phyloP scores from a whole-genome alignment of 2,797 vertebrate genomes.

The Antennarius maculatus region DNA sequence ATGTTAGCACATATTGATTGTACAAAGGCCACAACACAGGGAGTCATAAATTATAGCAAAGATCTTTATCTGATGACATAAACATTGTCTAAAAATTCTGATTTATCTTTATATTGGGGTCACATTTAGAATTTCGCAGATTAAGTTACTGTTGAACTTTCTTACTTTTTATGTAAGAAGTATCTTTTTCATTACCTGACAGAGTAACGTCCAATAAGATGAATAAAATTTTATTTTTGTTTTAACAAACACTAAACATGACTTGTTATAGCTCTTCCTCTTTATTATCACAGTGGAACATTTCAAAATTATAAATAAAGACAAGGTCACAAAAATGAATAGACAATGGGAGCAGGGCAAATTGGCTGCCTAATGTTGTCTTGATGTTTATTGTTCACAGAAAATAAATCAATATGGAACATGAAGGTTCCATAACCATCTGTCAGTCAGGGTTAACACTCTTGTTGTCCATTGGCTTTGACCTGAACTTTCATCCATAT shows the following conservation, averaged over 20 bases:
- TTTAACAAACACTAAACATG: neutral
- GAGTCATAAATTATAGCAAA: slow-evolving; percentile 21
- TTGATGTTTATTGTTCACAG: neutral
- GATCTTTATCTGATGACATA: slow-evolving; percentile 1
- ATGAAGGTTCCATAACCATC: neutral
- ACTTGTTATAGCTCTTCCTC: slow-evolving; percentile 1
- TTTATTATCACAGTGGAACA: slow-evolving; percentile 2
- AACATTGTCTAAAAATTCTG: neutral
- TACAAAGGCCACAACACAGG: slow-evolving; percentile 17
- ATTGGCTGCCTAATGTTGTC: neutral
- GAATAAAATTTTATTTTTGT: slow-evolving; percentile 2
- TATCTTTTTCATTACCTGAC: neutral
- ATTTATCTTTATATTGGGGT: neutral
- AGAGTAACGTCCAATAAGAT: neutral
- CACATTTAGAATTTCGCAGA: neutral
- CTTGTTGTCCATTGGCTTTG: neutral
- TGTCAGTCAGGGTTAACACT: too few relatives aligned
- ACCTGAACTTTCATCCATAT: neutral
- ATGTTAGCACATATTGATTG: slow-evolving; percentile 42
- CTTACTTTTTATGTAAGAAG: neutral
- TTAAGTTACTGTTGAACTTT: neutral
- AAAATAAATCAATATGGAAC: neutral
- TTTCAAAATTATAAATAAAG: neutral
- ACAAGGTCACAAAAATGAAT: neutral
- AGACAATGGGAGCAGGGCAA: neutral